These are phyloP conservation scores for Dendrolimus pini DNA, from an alignment of 2,888 invertebrate species.

Conservation along the genomic window DNA sequence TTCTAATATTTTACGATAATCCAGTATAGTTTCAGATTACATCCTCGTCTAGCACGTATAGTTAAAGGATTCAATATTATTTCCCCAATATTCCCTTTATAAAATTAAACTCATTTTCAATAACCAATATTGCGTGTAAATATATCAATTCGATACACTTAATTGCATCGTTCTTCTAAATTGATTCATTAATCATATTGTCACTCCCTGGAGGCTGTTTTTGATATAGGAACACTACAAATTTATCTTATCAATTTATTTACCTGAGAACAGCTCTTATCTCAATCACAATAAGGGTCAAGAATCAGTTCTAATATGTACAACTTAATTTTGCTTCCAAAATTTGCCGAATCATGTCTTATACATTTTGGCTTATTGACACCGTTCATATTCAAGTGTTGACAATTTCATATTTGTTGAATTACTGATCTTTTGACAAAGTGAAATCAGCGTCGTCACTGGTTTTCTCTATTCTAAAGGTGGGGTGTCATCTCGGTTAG, in stretches of 20 bases:
- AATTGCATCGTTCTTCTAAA: background rate
- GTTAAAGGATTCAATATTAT: too few relatives aligned
- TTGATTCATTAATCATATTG: background rate
- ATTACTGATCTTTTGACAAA: background rate
- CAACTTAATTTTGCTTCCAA: background rate
- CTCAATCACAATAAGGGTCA: background rate
- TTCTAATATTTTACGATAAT: too few relatives aligned
- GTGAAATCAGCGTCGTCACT: background rate
- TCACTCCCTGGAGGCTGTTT: background rate
- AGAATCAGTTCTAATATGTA: background rate
- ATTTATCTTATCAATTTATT: background rate
- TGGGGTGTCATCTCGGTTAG: too few relatives aligned
- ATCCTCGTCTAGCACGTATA: too few relatives aligned
- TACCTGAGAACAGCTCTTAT: background rate
- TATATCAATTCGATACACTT: background rate
- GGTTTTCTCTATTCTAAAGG: background rate
- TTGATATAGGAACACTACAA: background rate
- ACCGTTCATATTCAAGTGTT: background rate
- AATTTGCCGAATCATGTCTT: background rate
- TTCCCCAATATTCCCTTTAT: too few relatives aligned
- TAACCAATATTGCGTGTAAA: background rate
- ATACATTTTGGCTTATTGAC: background rate
- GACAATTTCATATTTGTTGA: background rate
- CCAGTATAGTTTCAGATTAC: too few relatives aligned
- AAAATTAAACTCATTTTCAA: background rate